Evolutionary conservation across 2,113 vertebrate genomes (phyloP), one percentile per base, ranked within the genome.

Genomic region (Loxodonta africana): DNA sequence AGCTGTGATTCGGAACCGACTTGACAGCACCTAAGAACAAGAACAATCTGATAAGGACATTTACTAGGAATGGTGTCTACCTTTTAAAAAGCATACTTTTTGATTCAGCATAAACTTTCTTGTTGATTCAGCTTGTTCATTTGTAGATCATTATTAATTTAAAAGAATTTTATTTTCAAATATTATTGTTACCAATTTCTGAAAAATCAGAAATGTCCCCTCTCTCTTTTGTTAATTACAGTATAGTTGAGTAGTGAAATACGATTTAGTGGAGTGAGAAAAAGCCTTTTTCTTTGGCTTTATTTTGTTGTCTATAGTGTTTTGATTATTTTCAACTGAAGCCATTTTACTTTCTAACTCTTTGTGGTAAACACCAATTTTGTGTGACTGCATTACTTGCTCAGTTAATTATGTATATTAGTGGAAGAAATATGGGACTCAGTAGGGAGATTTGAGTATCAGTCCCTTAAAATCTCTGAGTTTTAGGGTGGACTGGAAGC

Each of bases 11-110:
- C 10, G 48, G 48, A 48, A 48, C 48, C 5, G 10, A 48, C 48
- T 48, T 10, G 48, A 48, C 10, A 10, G 10, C 48, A 48, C 48
- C 48, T 48, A 48, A 48, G 7, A 48, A 48, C 48, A 48, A 57
- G 3, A 57, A 57, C 53, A 57, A 57, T 21, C 15, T 76, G 77
- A 84, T 62, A 65, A 88, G 6, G 17, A 60, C 62, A 95, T 88
- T 77, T 69, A 88, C 17, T 15, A 95, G 26, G 95, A 90, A 80
- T 91, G n/a, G 33, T 46, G 46, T 80, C 85, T 90, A 90, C 92
- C n/a, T 95, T 96, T 44, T 93, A 90, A 77, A 95, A 73, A 73
- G 21, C 12, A 85, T 44, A 88, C 8, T 92, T 78, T 92, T 78
- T 4, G 28, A 92, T 53, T 88, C 62, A 88, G 41, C 83, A 83